Conservation (phyloP, 2,797 vertebrate genomes). For the Tinamus major region DNA sequence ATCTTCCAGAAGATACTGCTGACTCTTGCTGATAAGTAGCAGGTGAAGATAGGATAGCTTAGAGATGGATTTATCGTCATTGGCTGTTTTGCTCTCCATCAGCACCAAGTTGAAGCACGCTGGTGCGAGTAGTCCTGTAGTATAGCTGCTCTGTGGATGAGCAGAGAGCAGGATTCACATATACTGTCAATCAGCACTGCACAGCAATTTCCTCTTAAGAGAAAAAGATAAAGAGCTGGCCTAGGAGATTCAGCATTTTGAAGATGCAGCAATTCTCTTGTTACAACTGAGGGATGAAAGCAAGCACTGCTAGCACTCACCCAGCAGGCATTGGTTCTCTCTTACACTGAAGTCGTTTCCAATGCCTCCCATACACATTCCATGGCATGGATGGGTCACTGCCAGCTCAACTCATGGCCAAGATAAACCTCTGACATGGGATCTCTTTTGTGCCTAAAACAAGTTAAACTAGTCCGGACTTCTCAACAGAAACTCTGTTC, state of each 20-base stretch:
- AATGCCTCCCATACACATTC: not conserved
- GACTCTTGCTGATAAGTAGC: constrained; percentile 9
- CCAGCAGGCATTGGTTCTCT: not conserved
- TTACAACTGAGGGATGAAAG: not conserved
- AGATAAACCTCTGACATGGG: not conserved
- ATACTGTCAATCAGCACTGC: constrained; percentile 25
- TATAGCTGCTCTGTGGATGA: constrained; percentile 28
- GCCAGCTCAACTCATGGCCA: not conserved
- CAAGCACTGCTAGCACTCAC: not conserved
- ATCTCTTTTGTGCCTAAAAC: not conserved
- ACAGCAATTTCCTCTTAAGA: constrained; percentile 25
- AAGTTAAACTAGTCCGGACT: not conserved
- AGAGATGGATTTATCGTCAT: not conserved
- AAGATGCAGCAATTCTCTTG: not conserved
- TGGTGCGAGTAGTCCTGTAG: not conserved
- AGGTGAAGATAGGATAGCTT: not conserved
- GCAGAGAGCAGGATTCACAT: constrained; percentile 19
- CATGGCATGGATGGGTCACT: not conserved
- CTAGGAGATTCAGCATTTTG: constrained; percentile 12
- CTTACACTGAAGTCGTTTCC: not conserved
- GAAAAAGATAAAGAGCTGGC: not conserved
- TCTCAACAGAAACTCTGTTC: not conserved
- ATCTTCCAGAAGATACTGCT: constrained; percentile 12
- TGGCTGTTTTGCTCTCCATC: not conserved
- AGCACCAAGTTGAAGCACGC: not conserved